Percentiles rank a stretch among this genome's conserved stretches.
Evolutionary conservation across 2,888 invertebrate species (phyloP).

Genomic region (Carabus problematicus): DNA sequence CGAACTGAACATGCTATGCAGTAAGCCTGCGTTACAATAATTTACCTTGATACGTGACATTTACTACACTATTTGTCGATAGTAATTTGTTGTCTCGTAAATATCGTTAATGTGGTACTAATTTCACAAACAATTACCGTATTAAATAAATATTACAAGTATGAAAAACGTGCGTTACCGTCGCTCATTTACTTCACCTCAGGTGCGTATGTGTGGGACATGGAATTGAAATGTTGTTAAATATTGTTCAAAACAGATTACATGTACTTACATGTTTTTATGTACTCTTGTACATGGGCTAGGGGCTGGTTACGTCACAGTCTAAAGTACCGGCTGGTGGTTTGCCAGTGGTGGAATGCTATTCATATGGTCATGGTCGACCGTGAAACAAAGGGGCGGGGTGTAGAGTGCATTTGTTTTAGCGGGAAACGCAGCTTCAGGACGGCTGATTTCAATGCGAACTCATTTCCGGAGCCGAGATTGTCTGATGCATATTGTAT

Average conservation of each 20-base stretch:
- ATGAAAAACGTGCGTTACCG: not conserved
- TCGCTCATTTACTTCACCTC: not conserved
- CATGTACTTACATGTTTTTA: not conserved
- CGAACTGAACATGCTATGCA: no score
- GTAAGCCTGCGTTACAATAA: not conserved
- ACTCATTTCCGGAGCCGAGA: conserved; percentile 55
- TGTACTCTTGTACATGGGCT: not conserved
- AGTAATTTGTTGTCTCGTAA: conserved; percentile 30
- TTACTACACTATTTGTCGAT: conserved; percentile 24
- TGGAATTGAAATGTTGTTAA: not conserved
- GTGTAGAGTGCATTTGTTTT: conserved; percentile 49
- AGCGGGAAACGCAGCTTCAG: conserved; percentile 42
- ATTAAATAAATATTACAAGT: conserved; percentile 32
- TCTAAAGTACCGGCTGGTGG: conserved; percentile 1
- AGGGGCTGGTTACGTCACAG: not conserved
- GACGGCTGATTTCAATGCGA: conserved; percentile 53
- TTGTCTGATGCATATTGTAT: conserved; percentile 54
- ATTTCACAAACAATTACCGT: conserved; percentile 30
- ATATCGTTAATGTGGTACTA: conserved; percentile 26
- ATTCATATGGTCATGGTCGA: conserved; percentile 23
- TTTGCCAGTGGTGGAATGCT: conserved; percentile 9
- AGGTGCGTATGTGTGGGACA: not conserved
- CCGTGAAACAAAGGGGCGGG: conserved; percentile 25
- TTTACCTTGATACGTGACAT: conserved; percentile 22
- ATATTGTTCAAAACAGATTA: not conserved